Evolutionary conservation across 2,888 invertebrate genomes (phyloP).

Genomic region (Eupithecia insigniata): DNA sequence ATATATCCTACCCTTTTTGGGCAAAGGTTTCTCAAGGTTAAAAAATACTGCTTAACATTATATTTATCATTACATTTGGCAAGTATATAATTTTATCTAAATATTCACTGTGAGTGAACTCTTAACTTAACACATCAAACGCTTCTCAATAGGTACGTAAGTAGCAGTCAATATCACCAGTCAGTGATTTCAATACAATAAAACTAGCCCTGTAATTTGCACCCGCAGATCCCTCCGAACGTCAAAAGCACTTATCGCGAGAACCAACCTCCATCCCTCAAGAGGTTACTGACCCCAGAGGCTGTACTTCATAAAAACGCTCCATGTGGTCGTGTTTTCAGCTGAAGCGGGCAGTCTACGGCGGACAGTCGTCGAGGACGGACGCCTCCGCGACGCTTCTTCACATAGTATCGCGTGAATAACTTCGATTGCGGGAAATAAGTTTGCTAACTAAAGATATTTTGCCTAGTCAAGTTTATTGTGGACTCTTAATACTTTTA

Average conservation of each 20-base stretch:
- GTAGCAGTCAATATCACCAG: constrained; percentile 25
- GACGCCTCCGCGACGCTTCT: constrained; percentile 50
- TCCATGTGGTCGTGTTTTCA: constrained; percentile 71
- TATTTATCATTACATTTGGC: too few species aligned
- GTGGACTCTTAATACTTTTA: background rate
- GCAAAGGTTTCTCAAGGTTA: background rate
- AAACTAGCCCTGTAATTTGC: constrained; percentile 47
- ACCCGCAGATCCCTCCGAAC: constrained; percentile 32
- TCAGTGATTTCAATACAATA: constrained; percentile 44
- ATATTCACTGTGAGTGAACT: background rate
- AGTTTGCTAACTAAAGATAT: constrained; percentile 26
- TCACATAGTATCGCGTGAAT: constrained; percentile 65
- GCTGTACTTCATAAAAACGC: constrained; percentile 68
- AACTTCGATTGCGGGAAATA: constrained; percentile 66
- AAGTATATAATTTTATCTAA: background rate
- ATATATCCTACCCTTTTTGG: background rate
- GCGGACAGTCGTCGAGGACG: constrained; percentile 53
- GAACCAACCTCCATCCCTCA: constrained; percentile 61
- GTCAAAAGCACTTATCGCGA: constrained; percentile 54
- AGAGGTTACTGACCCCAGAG: constrained; percentile 72
- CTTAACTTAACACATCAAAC: constrained; percentile 21
- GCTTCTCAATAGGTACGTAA: constrained; percentile 7
- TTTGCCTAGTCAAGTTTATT: background rate
- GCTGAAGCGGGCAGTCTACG: constrained; percentile 70
- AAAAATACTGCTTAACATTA: background rate